These are phyloP conservation scores for Philotrypesis tridentata DNA, from an alignment of 1,140 invertebrate genomes.

Conservation along the genomic window DNA sequence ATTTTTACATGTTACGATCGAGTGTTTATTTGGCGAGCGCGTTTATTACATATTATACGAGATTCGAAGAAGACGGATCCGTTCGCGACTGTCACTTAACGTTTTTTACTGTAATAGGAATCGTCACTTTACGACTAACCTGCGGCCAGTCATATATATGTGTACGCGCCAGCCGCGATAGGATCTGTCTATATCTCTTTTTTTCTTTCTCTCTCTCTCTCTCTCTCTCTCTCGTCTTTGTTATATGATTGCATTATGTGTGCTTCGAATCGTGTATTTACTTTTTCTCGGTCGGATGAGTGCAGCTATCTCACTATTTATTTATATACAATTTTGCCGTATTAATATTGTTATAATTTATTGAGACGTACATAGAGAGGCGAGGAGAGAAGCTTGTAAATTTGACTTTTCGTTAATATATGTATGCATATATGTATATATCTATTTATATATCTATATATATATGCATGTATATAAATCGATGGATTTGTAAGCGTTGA, in stretches of 20 bases:
- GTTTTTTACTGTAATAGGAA: neutral
- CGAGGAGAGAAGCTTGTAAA: neutral
- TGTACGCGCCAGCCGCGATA: neutral
- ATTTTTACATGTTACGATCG: neutral
- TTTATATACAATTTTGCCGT: too few relatives aligned
- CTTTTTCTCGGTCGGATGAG: neutral
- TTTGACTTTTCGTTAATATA: neutral
- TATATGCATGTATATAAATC: too few relatives aligned
- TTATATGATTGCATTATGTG: slow-evolving; percentile 11
- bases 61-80: neutral
- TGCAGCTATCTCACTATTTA: slow-evolving; percentile 16
- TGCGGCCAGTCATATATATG: neutral
- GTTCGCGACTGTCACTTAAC: slow-evolving; percentile 1
- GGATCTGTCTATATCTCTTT: too few relatives aligned
- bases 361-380: slow-evolving; percentile 22
- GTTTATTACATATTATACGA: neutral
- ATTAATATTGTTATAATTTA: slow-evolving; percentile 37
- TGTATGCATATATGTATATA: too few relatives aligned
- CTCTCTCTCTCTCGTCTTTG: neutral
- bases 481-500: slow-evolving; percentile 21
- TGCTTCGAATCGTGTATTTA: too few relatives aligned
- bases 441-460: too few relatives aligned
- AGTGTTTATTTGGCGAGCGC: slow-evolving; percentile 14
- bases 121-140: slow-evolving; percentile 14
- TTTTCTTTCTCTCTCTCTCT: neutral